Base-by-base conservation (phyloP, 2,888 invertebrate species). In the Ypsolopha sequella region DNA sequence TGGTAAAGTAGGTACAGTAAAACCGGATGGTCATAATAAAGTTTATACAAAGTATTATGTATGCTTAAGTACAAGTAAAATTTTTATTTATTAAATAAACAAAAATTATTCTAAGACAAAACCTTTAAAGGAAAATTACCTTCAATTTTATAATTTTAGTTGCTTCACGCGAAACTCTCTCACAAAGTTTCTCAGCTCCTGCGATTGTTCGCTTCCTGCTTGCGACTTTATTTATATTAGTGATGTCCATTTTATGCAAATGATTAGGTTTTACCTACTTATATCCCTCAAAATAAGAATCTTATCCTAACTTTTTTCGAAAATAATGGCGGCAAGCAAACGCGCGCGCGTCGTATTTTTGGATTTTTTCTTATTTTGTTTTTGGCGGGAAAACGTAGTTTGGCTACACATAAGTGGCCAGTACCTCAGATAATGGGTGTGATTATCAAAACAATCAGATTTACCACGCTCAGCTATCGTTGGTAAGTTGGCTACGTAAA, bases 121-220 rank as follows among this genome's bases (percentile, higher is more conserved):
- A 13, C 14, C 44, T 2, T 9, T 6, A 43, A 43, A 44, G 44
- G n/a, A n/a, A 13, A 49, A 58, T 11, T 61, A 80, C 82, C 75
- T 75, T 80, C 14, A 80, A 58, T 55, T 81, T 81, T 39, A 84
- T 77, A 41, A 81, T 73, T 56, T 80, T 79, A 2, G 68, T 65
- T 2, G 73, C 73, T 62, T 80, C 80, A 0, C 66, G 70, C 1
- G 76, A 66, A 48, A 81, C 68, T 63, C 76, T 78, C 52, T 80
- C 77, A 9, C 74, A 64, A 1, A 84, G 62, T 51, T 73, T 73
- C 61, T 77, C 74, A n/a, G 65, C 74, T 39, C 80, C 76, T 7
- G 60, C 61, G 51, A 65, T 73, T 13, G 79, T 61, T 56, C 72
- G 67, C 64, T 78, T 80, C 52, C 79, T 66, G 50, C 54, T 71